Conservation (phyloP, 2,797 vertebrate genomes). For the Bovichtus variegatus region DNA sequence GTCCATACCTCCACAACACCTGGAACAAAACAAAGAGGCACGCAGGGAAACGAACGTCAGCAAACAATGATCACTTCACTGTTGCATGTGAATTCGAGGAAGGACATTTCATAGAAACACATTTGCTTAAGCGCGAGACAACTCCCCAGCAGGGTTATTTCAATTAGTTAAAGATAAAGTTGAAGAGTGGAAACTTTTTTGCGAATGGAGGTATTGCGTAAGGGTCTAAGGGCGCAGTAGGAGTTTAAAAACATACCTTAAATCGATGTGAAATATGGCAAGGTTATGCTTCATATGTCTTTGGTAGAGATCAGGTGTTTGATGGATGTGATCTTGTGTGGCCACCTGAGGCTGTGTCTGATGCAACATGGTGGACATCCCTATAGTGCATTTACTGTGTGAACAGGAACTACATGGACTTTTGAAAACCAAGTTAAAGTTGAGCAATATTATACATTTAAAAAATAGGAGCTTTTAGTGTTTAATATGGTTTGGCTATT, state of each 20-base stretch:
- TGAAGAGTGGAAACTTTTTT: constrained; percentile 56
- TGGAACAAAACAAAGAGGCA: constrained; percentile 50
- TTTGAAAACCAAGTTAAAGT: constrained; percentile 61
- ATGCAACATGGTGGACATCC: constrained; percentile 80
- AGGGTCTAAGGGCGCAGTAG: constrained; percentile 47
- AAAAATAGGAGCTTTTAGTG: constrained; percentile 35
- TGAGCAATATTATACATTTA: constrained; percentile 40
- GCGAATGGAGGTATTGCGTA: constrained; percentile 68
- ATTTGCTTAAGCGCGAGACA: constrained; percentile 1
- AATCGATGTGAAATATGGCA: constrained; percentile 76
- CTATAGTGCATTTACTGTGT: constrained; percentile 59
- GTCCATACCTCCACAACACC: constrained; percentile 90
- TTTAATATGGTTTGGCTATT: constrained; percentile 17
- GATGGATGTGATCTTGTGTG: constrained; percentile 75
- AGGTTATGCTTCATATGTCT: constrained; percentile 79
- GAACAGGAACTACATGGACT: constrained; percentile 63
- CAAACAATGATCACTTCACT: not conserved
- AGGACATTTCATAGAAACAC: not conserved
- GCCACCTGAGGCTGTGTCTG: constrained; percentile 76
- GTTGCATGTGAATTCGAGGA: not conserved
- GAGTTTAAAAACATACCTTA: constrained; percentile 69
- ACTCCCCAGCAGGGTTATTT: constrained; percentile 19
- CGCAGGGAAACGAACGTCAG: not conserved
- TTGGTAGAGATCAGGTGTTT: constrained; percentile 74
- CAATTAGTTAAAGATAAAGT: constrained; percentile 31